Evolutionary conservation across 2,797 vertebrate species (phyloP), one percentile per base, ranked within the genome.

Genomic region (Hozukius guyotensis): DNA sequence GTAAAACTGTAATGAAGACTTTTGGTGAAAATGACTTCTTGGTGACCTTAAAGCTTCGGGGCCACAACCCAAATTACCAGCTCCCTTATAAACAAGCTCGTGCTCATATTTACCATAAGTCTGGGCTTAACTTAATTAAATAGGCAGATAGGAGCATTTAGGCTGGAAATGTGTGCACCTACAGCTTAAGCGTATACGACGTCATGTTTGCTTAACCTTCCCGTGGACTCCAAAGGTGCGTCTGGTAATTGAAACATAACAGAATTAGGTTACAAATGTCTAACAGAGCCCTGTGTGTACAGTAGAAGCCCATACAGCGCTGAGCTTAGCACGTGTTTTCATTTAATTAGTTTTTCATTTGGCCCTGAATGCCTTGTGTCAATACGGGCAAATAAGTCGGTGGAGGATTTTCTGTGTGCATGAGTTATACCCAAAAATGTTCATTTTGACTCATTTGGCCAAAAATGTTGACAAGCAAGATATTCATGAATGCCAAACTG

Each of bases 281-380:
- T 93, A 87, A 94, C 92, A 95, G 93, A 93, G 87, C 87, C 69
- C 72, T 94, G 89, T 96, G 90, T 95, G 87, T 95, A 94, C 88
- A 93, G 92, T 92, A 91, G 84, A 93, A 88, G 91, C 88, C 84
- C 84, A 93, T 91, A 94, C 88, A 93, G 88, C 84, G 53, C 85
- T 55, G 64, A 93, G 93, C 92, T 95, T 94, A 93, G 86, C 89
- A 86, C 86, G 73, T 96, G 94, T 96, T 96, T 96, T 96, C 92
- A 91, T 96, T 96, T 95, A 89, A 96, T 96, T 95, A 94, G 84
- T 94, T 95, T 96, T 95, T 95, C 92, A 95, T 95, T 95, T 89
- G 85, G 84, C 63, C 87, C 83, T 73, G 77, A 88, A 92, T 90
- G 88, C 80, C 82, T 86, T 82, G 81, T 91, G 90, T 95, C 91